A percentile compares a stretch with the other conserved stretches of the same genome.
Conservation (phyloP, 1,140 invertebrate species). For the Drosophila eugracilis region DNA sequence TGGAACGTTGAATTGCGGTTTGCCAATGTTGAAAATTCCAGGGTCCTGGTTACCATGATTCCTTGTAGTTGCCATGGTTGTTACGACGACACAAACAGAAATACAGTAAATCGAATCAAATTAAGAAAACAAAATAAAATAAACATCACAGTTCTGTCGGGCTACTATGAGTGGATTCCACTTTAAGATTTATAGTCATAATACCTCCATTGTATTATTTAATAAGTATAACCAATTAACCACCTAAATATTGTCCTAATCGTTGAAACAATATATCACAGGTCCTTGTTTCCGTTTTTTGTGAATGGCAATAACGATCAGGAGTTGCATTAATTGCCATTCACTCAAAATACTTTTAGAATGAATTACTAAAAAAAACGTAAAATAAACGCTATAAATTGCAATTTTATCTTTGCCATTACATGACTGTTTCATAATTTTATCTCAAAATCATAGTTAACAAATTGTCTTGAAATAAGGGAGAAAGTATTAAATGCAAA, state of each 20-base stretch:
- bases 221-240: not conserved
- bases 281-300: slow-evolving; percentile 1
- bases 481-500: slow-evolving; percentile 18
- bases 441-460: slow-evolving; percentile 13
- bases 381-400: not conserved
- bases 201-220: too few relatives aligned
- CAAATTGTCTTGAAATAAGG: slow-evolving; percentile 1
- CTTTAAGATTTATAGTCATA: not conserved
- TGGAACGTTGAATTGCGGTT: slow-evolving; percentile 2
- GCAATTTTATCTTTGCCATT: slow-evolving; percentile 12
- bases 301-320: slow-evolving; percentile 10
- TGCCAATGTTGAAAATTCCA: slow-evolving; percentile 7
- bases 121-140: slow-evolving; percentile 1
- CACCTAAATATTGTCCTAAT: not conserved
- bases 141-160: not conserved
- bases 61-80: slow-evolving; percentile 19
- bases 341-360: not conserved
- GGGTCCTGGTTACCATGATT: not conserved
- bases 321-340: not conserved
- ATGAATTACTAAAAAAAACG: not conserved
- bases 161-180: too few relatives aligned
- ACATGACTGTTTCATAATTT: slow-evolving; percentile 32
- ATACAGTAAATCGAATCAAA: not conserved
- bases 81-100: not conserved
- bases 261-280: not conserved